Conservation (phyloP, 2,888 invertebrate species). For the Sphaeridia pumilis region DNA sequence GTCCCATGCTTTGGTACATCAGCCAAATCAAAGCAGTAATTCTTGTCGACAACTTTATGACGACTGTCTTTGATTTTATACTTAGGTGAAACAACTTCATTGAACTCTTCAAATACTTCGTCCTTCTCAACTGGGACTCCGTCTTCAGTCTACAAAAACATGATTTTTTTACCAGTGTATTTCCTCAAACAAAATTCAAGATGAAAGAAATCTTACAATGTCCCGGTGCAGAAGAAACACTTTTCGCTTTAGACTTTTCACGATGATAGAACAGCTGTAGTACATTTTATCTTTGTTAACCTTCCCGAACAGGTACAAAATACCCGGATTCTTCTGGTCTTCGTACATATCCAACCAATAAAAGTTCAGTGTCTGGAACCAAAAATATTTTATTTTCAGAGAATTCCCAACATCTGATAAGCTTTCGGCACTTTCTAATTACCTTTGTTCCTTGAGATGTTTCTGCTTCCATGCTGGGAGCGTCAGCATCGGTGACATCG, state of each 20-base stretch:
- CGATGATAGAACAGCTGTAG: slow-evolving; percentile 76
- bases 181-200: no score
- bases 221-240: slow-evolving; percentile 75
- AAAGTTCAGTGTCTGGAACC: slow-evolving; percentile 44
- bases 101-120: slow-evolving; percentile 84
- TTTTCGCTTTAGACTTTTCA: slow-evolving; percentile 71
- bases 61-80: slow-evolving; percentile 66
- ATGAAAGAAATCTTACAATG: no score
- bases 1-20: slow-evolving; percentile 70
- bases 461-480: no score
- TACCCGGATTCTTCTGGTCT: slow-evolving; percentile 72
- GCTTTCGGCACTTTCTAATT: no score
- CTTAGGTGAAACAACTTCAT: slow-evolving; percentile 55
- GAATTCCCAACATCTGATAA: no score
- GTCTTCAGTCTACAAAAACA: slow-evolving; percentile 44
- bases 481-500: no score
- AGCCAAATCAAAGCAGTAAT: slow-evolving; percentile 74
- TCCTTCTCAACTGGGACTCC: slow-evolving; percentile 51
- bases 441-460: no score
- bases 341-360: slow-evolving; percentile 94
- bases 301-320: slow-evolving; percentile 88
- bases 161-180: no score
- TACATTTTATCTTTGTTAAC: slow-evolving; percentile 46
- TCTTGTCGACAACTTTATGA: slow-evolving; percentile 63
- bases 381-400: neutral